Evolutionary conservation across 2,888 invertebrate genomes (phyloP), one percentile per base, ranked within the genome.

Genomic region (Protodeltote pygarga): DNA sequence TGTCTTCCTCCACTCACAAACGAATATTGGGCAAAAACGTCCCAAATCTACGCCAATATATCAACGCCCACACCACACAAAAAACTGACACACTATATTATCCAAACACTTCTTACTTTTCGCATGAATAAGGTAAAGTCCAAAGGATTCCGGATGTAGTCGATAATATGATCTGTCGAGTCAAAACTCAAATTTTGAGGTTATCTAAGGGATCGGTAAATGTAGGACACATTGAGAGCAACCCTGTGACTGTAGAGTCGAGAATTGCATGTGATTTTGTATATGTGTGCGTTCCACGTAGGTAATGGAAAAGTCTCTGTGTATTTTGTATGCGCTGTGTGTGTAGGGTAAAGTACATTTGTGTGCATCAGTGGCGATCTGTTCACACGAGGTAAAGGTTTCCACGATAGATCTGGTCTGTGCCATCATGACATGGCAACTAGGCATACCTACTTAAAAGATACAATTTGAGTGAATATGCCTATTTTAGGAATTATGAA

Each of bases 121-220:
- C 42, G 23, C 42, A 47, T 35, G 51, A 69, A 48, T 61, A 52
- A 51, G 34, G 42, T 59, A 47, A 52, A 69, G 53, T 53, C 51
- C 62, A 41, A 54, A 65, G 72, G 64, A 65, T 62, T 54, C 65
- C 53, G 61, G 61, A 52, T 71, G 74, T 77, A 38, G 53, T 60
- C 50, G 46, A 53, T 51, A 63, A 24, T 51, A 55, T 46, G 75
- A 73, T 80, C 73, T 71, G 49, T 81, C 69, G 55, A 65, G 68
- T 73, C 68, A 75, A 77, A 85, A 77, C 82, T 81, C 68, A 59
- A 77, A 79, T 83, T 91, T 92, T 88, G 82, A 91, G 91, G 91
- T 92, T 92, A 91, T 84, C 79, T 83, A 77, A 65, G 75, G 77
- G 81, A 85, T 84, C 82, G 82, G 81, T 80, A 77, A 85, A 88